Evolutionary conservation across 2,888 invertebrate species (phyloP), one percentile per base, ranked within the genome.

Genomic region (Odontocerum albicorne): DNA sequence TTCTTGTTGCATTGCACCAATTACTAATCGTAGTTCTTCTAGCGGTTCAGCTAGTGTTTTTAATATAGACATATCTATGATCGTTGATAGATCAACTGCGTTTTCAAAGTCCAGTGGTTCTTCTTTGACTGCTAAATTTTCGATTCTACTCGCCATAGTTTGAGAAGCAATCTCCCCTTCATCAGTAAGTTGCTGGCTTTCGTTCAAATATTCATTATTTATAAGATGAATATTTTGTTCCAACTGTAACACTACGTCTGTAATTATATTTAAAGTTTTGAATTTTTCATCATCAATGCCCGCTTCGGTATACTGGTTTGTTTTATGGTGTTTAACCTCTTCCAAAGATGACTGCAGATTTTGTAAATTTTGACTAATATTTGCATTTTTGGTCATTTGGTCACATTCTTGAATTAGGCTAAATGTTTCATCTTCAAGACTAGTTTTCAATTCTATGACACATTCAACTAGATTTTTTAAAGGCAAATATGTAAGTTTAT

Each of bases 381-480:
- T 27, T 32, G 39, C 38, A 44, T 27, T 7, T 38, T 31, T 13
- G 4, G 7, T 4, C 19, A 8, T 21, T 4, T 13, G 4, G 4
- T 27, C 6, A 27, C 27, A 27, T 7, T 7, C 10, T 10, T 27
- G 27, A 7, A 27, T 7, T 7, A 27, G 4, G 4, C n/a, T 12
- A 21, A 20, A 4, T 19, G 4, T n/a, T 6, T 3, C 19, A 2
- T 17, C 13, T 38, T 53, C 59, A 3, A 38, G 38, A 35, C 32
- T 42, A n/a, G 42, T 42, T 35, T 57, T 57, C 8, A 60, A 32
- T 4, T 51, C 51, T 8, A 35, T 33, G 31, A 60, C 31, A 35
- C 53, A 58, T 10, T 70, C 55, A 8, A 65, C 66, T 16, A 75
- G 63, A 7, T 70, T 70, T 64, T 74, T 73, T 6, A 75, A 64